A percentile compares a stretch with the other conserved stretches of the same genome.
These are phyloP conservation scores for Drosophila arawakana DNA, from an alignment of 1,140 invertebrate genomes.

Conservation along the genomic window DNA sequence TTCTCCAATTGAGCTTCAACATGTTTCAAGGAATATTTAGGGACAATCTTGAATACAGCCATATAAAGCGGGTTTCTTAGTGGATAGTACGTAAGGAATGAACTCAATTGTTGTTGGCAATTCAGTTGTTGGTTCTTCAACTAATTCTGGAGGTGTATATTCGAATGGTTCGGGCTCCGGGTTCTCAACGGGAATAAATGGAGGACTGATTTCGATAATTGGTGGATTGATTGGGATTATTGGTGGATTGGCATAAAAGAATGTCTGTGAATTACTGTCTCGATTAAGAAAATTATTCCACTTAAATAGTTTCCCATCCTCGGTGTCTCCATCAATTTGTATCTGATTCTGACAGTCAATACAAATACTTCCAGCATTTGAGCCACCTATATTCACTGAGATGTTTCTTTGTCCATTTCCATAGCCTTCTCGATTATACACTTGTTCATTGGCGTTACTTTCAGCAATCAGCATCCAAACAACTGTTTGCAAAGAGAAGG, in stretches of 20 bases:
- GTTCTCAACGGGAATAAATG: too few species aligned
- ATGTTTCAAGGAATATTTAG: background rate
- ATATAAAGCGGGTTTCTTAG: background rate
- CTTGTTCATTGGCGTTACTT: too few species aligned
- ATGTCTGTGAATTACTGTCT: too few species aligned
- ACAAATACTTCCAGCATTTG: slow-evolving; percentile 3
- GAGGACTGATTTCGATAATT: background rate
- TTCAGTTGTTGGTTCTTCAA: background rate
- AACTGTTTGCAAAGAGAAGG: background rate
- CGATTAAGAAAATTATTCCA: too few species aligned
- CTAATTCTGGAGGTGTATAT: too few species aligned
- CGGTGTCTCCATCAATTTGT: background rate
- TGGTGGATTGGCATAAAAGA: too few species aligned
- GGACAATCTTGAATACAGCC: background rate
- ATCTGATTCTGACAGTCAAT: slow-evolving; percentile 17
- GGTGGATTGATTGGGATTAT: background rate
- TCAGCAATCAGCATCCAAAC: background rate
- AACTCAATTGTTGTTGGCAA: too few species aligned
- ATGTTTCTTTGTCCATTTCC: background rate
- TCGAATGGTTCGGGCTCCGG: too few species aligned
- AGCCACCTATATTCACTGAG: slow-evolving; percentile 1
- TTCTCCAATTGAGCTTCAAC: too few species aligned
- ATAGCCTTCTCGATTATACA: background rate
- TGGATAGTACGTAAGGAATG: background rate
- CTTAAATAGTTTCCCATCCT: background rate